These are phyloP conservation scores for Seison nebaliae DNA, from an alignment of 1,140 invertebrate genomes.

Conservation along the genomic window DNA sequence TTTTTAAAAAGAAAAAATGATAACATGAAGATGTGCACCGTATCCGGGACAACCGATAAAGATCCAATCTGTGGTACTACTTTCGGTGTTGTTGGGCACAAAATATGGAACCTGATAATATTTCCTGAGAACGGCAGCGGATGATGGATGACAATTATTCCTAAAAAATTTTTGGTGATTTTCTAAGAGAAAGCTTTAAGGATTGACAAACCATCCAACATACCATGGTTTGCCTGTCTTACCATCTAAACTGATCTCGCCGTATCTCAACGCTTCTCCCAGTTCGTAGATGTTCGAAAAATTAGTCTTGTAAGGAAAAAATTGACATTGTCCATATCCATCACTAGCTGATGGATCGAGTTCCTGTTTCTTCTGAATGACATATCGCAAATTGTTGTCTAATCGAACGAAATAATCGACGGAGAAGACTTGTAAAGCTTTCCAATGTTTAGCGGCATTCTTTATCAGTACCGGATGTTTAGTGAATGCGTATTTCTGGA, in stretches of 20 bases:
- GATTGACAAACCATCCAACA: conserved; percentile 68
- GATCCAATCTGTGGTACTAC: conserved; percentile 64
- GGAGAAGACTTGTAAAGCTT: conserved; percentile 39
- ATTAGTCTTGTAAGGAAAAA: conserved; percentile 61
- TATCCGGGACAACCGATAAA: conserved; percentile 75
- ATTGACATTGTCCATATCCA: conserved; percentile 39
- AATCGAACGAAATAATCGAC: conserved; percentile 49
- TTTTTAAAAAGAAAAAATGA: no score
- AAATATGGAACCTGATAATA: conserved; percentile 65
- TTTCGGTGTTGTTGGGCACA: conserved; percentile 49
- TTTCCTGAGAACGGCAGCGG: conserved; percentile 42
- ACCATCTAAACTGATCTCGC: conserved; percentile 34
- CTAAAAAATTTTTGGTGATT: conserved; percentile 43
- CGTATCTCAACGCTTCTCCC: conserved; percentile 35
- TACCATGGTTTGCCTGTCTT: conserved; percentile 48
- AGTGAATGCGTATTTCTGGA: conserved; percentile 40
- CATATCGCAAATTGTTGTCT: conserved; percentile 31
- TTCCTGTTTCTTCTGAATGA: conserved; percentile 1
- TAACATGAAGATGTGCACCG: conserved; percentile 73
- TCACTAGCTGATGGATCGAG: background rate
- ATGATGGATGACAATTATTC: conserved; percentile 52
- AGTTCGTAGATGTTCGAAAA: conserved; percentile 45
- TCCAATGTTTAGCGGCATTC: conserved; percentile 48
- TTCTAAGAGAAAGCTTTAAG: conserved; percentile 14
- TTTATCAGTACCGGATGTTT: conserved; percentile 48